These are phyloP conservation scores for Dromaius novaehollandiae DNA, from an alignment of 2,113 vertebrate genomes.

Conservation along the genomic window DNA sequence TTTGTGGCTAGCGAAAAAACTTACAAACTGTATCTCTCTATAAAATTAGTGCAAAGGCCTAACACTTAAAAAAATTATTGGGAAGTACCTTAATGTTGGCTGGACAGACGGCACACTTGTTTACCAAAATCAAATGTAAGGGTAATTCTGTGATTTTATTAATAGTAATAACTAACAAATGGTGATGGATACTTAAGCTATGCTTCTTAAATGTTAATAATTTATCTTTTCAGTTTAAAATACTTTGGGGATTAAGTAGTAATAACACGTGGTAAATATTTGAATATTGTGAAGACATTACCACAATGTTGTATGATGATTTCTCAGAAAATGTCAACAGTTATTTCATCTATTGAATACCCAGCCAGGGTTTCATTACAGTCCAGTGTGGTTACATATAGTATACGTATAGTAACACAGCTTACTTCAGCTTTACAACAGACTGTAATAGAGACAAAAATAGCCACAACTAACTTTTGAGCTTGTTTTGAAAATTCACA, in stretches of 20 bases:
- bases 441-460: neutral
- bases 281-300: neutral
- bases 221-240: constrained; percentile 26
- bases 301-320: neutral
- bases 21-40: neutral
- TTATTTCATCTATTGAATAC: neutral
- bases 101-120: neutral
- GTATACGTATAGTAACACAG: neutral
- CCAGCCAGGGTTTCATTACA: neutral
- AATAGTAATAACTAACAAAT: constrained; percentile 9
- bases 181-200: constrained; percentile 1
- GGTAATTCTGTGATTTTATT: neutral
- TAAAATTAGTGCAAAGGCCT: neutral
- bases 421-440: neutral
- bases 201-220: constrained; percentile 22
- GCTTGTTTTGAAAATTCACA: neutral
- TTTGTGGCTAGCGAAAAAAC: neutral
- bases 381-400: neutral
- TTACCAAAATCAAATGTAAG: neutral
- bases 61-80: neutral
- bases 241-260: neutral
- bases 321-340: neutral
- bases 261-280: constrained; percentile 20
- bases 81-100: neutral
- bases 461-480: neutral